A percentile compares a stretch with the other conserved stretches of the same genome.
Evolutionary conservation across 1,140 invertebrate genomes (phyloP).

Genomic region (Lepidurus packardi): DNA sequence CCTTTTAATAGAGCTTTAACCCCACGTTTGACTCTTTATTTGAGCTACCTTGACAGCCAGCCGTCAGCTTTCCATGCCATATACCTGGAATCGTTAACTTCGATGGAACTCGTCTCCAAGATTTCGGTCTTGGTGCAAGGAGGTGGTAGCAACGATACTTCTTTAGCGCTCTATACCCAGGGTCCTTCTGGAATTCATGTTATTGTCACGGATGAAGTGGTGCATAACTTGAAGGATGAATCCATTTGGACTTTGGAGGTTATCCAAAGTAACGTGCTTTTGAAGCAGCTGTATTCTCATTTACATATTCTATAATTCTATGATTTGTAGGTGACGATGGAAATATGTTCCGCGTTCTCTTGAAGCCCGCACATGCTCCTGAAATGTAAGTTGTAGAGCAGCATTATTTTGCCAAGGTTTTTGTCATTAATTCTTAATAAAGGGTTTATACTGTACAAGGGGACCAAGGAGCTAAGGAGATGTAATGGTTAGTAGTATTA

Average conservation of each 20-base stretch:
- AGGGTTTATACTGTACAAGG: background rate
- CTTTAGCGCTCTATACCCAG: slow-evolving; percentile 61
- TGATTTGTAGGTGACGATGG: slow-evolving; percentile 6
- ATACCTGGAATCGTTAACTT: slow-evolving; percentile 63
- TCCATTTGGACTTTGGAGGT: slow-evolving; percentile 48
- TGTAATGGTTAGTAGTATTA: background rate
- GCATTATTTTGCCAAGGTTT: background rate
- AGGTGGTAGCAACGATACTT: slow-evolving; percentile 46
- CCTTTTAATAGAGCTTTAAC: slow-evolving; percentile 4
- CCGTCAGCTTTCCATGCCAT: slow-evolving; percentile 64
- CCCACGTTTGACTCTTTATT: slow-evolving; percentile 70
- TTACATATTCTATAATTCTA: background rate
- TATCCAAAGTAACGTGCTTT: slow-evolving; percentile 21
- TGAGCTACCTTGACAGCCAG: slow-evolving; percentile 52
- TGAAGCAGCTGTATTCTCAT: background rate
- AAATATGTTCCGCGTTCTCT: slow-evolving; percentile 12
- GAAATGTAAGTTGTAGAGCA: background rate
- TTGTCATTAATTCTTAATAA: background rate
- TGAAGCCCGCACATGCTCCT: background rate
- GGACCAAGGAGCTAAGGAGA: background rate
- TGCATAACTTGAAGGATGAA: slow-evolving; percentile 59
- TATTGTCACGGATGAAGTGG: slow-evolving; percentile 65
- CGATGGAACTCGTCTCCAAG: slow-evolving; percentile 60
- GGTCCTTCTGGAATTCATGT: slow-evolving; percentile 69
- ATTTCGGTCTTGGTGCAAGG: slow-evolving; percentile 56